phyloP scores from a whole-genome alignment of 2,888 invertebrate species.

The Idaea dimidiata region DNA sequence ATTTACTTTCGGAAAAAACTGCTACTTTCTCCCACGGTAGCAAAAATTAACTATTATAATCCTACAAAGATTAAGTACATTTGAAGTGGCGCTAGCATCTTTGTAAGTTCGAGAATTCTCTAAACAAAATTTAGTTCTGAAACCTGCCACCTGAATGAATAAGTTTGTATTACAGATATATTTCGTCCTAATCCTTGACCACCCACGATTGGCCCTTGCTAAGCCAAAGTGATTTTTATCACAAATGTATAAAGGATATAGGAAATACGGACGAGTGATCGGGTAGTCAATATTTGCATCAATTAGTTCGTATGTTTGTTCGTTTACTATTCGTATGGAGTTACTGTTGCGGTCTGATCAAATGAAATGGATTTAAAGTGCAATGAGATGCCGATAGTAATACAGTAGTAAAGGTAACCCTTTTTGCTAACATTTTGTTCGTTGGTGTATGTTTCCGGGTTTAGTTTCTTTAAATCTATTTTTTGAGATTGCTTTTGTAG shows the following conservation, averaged over 20 bases:
- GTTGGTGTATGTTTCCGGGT: neutral
- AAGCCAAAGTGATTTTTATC: conserved; percentile 9
- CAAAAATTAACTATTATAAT: conserved; percentile 5
- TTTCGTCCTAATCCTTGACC: conserved; percentile 12
- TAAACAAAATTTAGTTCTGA: too few relatives aligned
- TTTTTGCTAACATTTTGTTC: neutral
- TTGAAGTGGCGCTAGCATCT: neutral
- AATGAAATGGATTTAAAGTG: neutral
- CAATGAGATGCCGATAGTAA: neutral
- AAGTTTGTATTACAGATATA: too few relatives aligned
- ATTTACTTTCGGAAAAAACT: too few relatives aligned
- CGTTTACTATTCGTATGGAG: neutral
- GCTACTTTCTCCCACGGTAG: conserved; percentile 17
- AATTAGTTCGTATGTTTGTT: conserved; percentile 33
- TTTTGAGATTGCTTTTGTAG: too few relatives aligned
- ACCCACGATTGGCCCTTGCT: conserved; percentile 14
- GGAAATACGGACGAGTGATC: conserved; percentile 32
- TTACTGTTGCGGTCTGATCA: neutral
- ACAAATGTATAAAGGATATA: neutral
- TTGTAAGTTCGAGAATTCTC: neutral
- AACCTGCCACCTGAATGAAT: too few relatives aligned
- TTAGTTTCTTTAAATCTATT: too few relatives aligned
- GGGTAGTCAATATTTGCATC: conserved; percentile 49
- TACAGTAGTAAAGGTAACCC: neutral
- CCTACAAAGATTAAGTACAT: neutral